Evolutionary conservation across 1,140 invertebrate genomes (phyloP).

Genomic region (Ladona fulva): DNA sequence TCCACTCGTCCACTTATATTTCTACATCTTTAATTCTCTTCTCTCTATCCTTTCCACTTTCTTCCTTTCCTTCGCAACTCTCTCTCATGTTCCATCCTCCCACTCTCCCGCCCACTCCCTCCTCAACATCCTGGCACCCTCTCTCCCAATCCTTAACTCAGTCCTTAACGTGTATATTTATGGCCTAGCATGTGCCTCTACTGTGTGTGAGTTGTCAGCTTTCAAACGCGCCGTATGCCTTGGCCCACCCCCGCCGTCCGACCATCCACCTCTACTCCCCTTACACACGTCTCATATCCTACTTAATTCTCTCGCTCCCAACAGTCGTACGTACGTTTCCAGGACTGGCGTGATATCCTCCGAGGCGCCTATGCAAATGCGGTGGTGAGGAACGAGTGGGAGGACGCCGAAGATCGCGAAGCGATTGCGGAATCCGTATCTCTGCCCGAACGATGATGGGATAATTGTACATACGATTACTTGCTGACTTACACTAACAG

Average conservation of each 20-base stretch:
- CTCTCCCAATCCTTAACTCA: background rate
- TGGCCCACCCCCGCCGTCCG: background rate
- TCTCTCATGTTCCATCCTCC: background rate
- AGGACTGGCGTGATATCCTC: background rate
- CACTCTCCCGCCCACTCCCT: background rate
- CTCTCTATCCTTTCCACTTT: too few species aligned
- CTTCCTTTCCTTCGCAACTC: too few species aligned
- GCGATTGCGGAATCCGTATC: too few species aligned
- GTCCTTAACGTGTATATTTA: slow-evolving; percentile 6
- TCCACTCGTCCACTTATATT: background rate
- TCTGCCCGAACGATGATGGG: too few species aligned
- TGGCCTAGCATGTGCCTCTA: background rate
- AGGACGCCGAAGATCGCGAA: too few species aligned
- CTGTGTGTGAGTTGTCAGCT: slow-evolving; percentile 3
- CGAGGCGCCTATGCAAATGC: too few species aligned
- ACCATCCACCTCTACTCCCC: background rate
- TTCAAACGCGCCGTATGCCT: background rate
- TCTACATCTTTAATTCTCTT: too few species aligned
- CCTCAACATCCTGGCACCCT: background rate
- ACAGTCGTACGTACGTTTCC: background rate
- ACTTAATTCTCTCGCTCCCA: background rate
- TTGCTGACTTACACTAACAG: too few species aligned
- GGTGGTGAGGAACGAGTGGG: too few species aligned
- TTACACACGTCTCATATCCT: background rate
- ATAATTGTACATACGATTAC: too few species aligned